Evolutionary conservation across 2,797 vertebrate genomes (phyloP), one percentile per base, ranked within the genome.

Genomic region (Mycteria americana): DNA sequence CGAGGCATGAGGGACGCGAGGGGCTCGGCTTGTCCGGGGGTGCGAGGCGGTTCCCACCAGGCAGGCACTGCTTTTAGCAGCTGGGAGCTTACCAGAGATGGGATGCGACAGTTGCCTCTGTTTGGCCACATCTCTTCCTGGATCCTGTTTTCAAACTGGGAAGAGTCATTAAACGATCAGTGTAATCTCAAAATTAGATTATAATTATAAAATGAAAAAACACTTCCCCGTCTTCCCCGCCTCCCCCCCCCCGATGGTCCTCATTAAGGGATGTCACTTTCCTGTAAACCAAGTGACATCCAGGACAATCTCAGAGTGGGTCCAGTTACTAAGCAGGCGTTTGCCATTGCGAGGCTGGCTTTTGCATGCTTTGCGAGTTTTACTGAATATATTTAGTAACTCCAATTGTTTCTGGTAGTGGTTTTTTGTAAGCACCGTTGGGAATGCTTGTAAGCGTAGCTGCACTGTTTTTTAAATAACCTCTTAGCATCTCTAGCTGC

Each of bases 341-440:
- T 89, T 83, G 72, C 50, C 69, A 35, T 51, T 56, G 85, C 3
- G 4, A 37, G 62, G 21, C 82, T 91, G 79, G 39, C 48, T 93
- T 95, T 69, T 91, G 79, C 72, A 65, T 85, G 76, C 91, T 91
- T 88, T 73, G 60, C 4, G 6, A 74, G 75, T 82, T 90, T 92
- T 92, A 23, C 41, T 60, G 78, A 73, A 27, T 94, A 94, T 94
- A 91, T 95, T 95, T 95, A 95, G 94, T 82, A 94, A 92, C 88
- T 88, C 37, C 16, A 88, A 53, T 93, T 95, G 84, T 91, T 96
- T 91, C 76, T 92, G 84, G 59, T 88, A 28, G 45, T 77, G n/a
- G 7, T 74, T 94, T 86, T 92, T 88, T 91, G 39, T 89, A 74
- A 59, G 41, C 31, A 50, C 11, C 25, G 1, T n/a, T 84, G 85